Evolutionary conservation across 1,140 invertebrate genomes (phyloP).

Genomic region (Oryzaephilus surinamensis): DNA sequence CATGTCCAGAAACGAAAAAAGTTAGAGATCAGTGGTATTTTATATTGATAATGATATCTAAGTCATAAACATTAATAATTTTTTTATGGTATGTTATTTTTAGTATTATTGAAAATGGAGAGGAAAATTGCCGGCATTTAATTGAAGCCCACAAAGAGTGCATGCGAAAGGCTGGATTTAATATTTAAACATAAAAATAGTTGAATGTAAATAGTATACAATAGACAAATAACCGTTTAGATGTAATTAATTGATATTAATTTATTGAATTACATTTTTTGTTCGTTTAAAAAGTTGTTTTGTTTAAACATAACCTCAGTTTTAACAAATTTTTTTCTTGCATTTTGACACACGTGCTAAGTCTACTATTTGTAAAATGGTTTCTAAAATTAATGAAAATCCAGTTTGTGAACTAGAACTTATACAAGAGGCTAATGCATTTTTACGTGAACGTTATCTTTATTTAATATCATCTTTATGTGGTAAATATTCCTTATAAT

Average conservation of each 20-base stretch:
- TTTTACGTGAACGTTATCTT: conserved; percentile 27
- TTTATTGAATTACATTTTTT: conserved; percentile 4
- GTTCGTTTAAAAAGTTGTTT: not conserved
- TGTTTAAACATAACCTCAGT: not conserved
- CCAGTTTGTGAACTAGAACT: conserved; percentile 7
- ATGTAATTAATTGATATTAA: conserved; percentile 5
- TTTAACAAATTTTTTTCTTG: no score
- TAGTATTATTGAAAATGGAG: conserved; percentile 87
- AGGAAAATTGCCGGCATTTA: conserved; percentile 78
- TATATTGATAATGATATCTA: conserved; percentile 7
- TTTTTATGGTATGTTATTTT: conserved; percentile 37
- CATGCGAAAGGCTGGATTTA: conserved; percentile 92
- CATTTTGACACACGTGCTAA: no score
- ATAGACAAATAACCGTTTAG: not conserved
- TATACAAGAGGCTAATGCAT: conserved; percentile 20
- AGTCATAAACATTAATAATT: conserved; percentile 7
- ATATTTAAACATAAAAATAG: conserved; percentile 53
- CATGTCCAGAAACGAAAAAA: conserved; percentile 93
- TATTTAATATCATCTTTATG: conserved; percentile 19
- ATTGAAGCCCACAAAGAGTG: conserved; percentile 96
- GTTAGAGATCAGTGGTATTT: conserved; percentile 78
- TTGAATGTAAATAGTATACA: conserved; percentile 1
- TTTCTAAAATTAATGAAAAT: not conserved
- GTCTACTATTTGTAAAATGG: not conserved
- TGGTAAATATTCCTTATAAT: conserved; percentile 19